phyloP scores from a whole-genome alignment of 2,113 vertebrate species.

The Ctenomys sociabilis region DNA sequence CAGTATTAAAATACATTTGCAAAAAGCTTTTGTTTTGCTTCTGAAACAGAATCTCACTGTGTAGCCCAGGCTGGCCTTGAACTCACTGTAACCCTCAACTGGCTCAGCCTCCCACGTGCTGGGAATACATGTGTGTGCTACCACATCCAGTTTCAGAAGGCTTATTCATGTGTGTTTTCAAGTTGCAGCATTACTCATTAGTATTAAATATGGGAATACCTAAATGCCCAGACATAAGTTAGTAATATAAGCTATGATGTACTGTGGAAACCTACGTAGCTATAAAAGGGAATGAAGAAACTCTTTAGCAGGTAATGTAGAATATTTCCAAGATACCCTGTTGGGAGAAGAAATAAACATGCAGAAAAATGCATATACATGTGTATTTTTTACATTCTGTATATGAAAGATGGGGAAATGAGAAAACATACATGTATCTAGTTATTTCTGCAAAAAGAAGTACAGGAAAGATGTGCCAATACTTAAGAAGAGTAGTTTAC shows the following conservation, averaged over 20 bases:
- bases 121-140: background rate
- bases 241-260: background rate
- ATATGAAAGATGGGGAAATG: background rate
- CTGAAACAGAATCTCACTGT: background rate
- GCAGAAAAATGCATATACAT: no score
- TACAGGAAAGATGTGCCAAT: background rate
- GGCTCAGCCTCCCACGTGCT: background rate
- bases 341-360: background rate
- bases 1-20: constrained; percentile 3
- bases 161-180: background rate
- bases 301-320: background rate
- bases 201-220: background rate
- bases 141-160: background rate
- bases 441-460: background rate
- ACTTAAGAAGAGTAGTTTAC: background rate
- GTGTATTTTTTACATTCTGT: background rate
- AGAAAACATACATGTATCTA: background rate
- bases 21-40: background rate
- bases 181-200: background rate
- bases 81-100: background rate
- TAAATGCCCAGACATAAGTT: background rate
- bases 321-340: background rate
- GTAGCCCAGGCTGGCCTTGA: background rate
- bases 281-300: background rate
- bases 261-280: background rate